Percentiles rank a stretch among this genome's conserved stretches.
These are phyloP conservation scores for Plemyria rubiginata DNA, from an alignment of 2,888 invertebrate genomes.

Conservation along the genomic window DNA sequence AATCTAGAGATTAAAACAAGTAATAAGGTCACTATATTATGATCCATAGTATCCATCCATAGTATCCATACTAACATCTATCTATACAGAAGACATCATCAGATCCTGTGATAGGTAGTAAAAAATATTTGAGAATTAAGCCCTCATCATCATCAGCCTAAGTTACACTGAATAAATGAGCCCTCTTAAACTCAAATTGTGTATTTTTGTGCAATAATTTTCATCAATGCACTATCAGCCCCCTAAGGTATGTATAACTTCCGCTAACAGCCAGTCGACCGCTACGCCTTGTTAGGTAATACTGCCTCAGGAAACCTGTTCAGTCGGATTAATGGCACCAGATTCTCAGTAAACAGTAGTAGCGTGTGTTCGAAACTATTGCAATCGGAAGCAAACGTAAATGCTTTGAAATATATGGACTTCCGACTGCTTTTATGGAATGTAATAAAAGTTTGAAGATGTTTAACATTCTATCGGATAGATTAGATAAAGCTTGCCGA, in stretches of 20 bases:
- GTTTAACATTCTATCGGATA: slow-evolving; percentile 5
- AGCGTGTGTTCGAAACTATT: slow-evolving; percentile 13
- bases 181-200: too few species aligned
- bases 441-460: slow-evolving; percentile 14
- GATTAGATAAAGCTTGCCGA: too few species aligned
- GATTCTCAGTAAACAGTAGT: slow-evolving; percentile 20
- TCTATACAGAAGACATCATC: too few species aligned
- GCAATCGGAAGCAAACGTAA: slow-evolving; percentile 22
- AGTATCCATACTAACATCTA: too few species aligned
- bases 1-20: too few species aligned
- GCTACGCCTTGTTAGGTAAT: slow-evolving; percentile 24
- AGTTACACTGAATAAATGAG: too few species aligned
- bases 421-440: slow-evolving; percentile 16
- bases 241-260: slow-evolving; percentile 13
- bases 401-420: slow-evolving; percentile 5
- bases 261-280: slow-evolving; percentile 25
- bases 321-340: slow-evolving; percentile 12
- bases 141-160: too few species aligned
- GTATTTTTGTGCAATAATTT: too few species aligned
- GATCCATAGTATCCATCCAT: too few species aligned
- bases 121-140: too few species aligned
- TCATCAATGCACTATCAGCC: background rate
- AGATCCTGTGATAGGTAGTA: too few species aligned
- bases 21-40: too few species aligned
- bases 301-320: slow-evolving; percentile 21